Evolutionary conservation across 2,888 invertebrate genomes (phyloP).

Genomic region (Thera britannica): DNA sequence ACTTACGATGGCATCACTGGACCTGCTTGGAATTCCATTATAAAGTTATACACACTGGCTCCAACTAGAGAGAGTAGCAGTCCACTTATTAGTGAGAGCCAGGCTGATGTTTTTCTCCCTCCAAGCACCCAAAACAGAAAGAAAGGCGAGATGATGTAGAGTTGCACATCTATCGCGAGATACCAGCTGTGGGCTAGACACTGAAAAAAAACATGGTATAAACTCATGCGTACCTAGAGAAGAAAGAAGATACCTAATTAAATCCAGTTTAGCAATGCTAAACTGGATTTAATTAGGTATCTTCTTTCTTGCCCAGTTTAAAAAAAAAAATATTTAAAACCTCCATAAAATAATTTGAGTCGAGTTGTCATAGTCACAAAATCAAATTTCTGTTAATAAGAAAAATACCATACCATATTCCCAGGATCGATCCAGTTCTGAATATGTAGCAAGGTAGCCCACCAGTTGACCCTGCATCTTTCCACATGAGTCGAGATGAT

Average conservation of each 20-base stretch:
- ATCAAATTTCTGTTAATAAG: too few species aligned
- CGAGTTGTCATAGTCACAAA: too few species aligned
- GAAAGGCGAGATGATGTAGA: slow-evolving; percentile 66
- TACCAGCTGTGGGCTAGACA: slow-evolving; percentile 70
- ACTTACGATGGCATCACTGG: slow-evolving; percentile 55
- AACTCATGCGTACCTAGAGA: neutral
- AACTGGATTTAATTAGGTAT: too few species aligned
- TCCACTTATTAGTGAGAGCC: slow-evolving; percentile 51
- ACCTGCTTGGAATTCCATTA: slow-evolving; percentile 51
- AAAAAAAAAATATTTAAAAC: too few species aligned
- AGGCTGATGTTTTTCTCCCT: slow-evolving; percentile 49
- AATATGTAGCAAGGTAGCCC: slow-evolving; percentile 64
- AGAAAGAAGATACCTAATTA: too few species aligned
- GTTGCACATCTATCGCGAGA: slow-evolving; percentile 68
- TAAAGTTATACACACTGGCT: slow-evolving; percentile 56
- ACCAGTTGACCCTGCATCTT: slow-evolving; percentile 64
- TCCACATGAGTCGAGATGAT: slow-evolving; percentile 41
- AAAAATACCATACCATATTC: slow-evolving; percentile 44
- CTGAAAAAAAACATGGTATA: slow-evolving; percentile 47
- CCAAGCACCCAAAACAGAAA: slow-evolving; percentile 63
- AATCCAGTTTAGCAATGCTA: too few species aligned
- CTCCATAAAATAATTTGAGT: too few species aligned
- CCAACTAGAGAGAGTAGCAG: slow-evolving; percentile 49
- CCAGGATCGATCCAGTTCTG: slow-evolving; percentile 60
- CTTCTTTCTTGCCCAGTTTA: too few species aligned